Conservation (phyloP, 2,888 invertebrate species). For the Microctonus hyperodae region DNA sequence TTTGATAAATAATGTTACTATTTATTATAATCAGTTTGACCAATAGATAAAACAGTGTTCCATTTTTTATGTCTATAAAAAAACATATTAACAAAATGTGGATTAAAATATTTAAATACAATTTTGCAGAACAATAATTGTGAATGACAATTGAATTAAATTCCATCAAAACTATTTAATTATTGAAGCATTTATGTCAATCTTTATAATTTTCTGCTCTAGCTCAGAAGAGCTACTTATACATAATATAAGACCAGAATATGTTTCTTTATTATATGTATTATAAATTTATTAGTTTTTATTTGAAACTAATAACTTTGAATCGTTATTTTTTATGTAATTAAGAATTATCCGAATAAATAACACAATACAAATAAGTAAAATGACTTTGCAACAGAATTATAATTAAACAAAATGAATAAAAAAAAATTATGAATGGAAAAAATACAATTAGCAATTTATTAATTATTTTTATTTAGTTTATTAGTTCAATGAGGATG, state of each 20-base stretch:
- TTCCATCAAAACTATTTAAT: conserved; percentile 3
- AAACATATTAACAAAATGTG: too few species aligned
- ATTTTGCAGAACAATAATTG: conserved; percentile 13
- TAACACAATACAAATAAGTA: background rate
- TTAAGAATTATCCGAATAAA: background rate
- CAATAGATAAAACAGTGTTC: background rate
- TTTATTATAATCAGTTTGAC: background rate
- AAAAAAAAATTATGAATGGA: background rate
- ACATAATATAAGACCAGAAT: background rate
- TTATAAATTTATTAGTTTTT: conserved; percentile 10
- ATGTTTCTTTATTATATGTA: conserved; percentile 6
- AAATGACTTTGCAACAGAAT: background rate
- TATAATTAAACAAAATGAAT: background rate
- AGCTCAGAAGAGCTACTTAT: conserved; percentile 3
- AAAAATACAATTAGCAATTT: background rate
- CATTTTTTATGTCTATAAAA: too few species aligned
- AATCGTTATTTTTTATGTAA: background rate
- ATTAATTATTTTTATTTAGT: background rate
- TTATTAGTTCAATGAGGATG: background rate
- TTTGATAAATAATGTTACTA: background rate
- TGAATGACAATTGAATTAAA: conserved; percentile 33
- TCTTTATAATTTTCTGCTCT: background rate
- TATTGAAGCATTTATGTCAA: background rate
- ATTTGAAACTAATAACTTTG: background rate
- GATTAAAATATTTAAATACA: too few species aligned